Percentiles rank a stretch among this genome's conserved stretches.
These are phyloP conservation scores for Azemiops feae DNA, from an alignment of 2,113 vertebrate species.

Conservation along the genomic window DNA sequence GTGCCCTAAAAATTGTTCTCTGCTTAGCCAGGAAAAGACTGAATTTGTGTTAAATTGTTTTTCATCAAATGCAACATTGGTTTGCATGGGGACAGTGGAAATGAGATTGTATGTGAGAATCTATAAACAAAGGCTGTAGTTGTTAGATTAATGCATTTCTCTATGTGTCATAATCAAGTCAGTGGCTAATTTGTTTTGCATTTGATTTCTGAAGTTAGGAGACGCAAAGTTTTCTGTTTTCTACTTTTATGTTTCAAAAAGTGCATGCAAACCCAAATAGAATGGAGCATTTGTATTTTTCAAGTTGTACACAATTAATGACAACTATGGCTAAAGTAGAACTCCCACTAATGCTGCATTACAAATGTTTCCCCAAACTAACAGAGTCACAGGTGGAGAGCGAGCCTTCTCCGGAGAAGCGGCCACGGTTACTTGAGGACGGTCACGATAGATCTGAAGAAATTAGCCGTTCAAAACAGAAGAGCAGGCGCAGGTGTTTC, in stretches of 20 bases:
- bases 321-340: constrained; percentile 17
- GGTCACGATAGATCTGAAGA: constrained; percentile 75
- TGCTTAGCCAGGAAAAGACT: constrained; percentile 47
- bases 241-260: constrained; percentile 37
- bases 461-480: constrained; percentile 88
- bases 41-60: constrained; percentile 32
- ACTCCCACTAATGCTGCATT: constrained; percentile 54
- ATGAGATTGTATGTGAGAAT: background rate
- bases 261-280: background rate
- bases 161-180: background rate
- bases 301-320: constrained; percentile 24
- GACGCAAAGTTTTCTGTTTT: constrained; percentile 29
- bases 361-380: constrained; percentile 64
- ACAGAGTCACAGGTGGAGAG: constrained; percentile 91
- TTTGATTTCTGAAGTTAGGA: constrained; percentile 13
- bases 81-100: constrained; percentile 28
- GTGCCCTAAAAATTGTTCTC: constrained; percentile 46
- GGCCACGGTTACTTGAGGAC: constrained; percentile 81
- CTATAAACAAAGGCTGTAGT: constrained; percentile 38
- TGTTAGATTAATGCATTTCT: constrained; percentile 24
- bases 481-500: constrained; percentile 94
- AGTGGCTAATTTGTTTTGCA: background rate
- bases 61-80: constrained; percentile 32
- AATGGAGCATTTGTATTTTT: constrained; percentile 17
- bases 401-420: constrained; percentile 90